These are phyloP conservation scores for Chaenogobius annularis DNA, from an alignment of 2,113 vertebrate species.

Conservation along the genomic window DNA sequence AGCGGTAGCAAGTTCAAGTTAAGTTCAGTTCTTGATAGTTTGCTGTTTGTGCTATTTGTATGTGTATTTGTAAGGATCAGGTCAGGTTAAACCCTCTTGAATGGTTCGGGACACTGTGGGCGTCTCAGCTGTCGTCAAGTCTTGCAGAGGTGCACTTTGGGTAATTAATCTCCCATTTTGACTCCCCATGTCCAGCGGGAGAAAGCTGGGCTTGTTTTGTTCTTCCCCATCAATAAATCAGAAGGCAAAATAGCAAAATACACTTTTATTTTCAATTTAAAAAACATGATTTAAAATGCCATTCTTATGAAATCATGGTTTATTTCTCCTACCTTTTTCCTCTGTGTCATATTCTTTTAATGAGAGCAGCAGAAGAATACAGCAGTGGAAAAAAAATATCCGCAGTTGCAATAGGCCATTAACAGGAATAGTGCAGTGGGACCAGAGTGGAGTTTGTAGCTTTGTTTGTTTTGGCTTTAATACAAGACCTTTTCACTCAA, in stretches of 20 bases:
- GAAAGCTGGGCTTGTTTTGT: background rate
- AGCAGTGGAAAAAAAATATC: background rate
- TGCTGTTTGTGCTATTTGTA: background rate
- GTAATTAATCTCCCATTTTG: slow-evolving; percentile 15
- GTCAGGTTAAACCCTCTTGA: slow-evolving; percentile 14
- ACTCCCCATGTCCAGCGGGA: background rate
- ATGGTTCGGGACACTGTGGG: slow-evolving; percentile 16
- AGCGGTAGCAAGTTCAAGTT: background rate
- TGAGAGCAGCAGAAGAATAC: slow-evolving; percentile 1
- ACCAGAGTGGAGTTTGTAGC: background rate
- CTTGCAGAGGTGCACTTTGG: background rate
- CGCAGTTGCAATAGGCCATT: background rate
- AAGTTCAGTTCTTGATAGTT: background rate
- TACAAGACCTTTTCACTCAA: background rate
- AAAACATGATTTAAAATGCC: background rate
- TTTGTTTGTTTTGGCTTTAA: slow-evolving; percentile 4
- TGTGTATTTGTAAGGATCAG: slow-evolving; percentile 1
- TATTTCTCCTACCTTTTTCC: slow-evolving; percentile 20
- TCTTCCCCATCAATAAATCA: background rate
- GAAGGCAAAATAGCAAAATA: background rate
- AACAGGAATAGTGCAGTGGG: background rate
- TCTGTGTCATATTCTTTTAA: background rate
- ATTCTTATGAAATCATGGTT: slow-evolving; percentile 2
- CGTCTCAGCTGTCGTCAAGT: slow-evolving; percentile 1
- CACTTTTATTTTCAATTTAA: background rate